Percentiles rank a stretch among this genome's conserved stretches.
Conservation (phyloP, 2,888 invertebrate species). For the Schizaphis graminum region DNA sequence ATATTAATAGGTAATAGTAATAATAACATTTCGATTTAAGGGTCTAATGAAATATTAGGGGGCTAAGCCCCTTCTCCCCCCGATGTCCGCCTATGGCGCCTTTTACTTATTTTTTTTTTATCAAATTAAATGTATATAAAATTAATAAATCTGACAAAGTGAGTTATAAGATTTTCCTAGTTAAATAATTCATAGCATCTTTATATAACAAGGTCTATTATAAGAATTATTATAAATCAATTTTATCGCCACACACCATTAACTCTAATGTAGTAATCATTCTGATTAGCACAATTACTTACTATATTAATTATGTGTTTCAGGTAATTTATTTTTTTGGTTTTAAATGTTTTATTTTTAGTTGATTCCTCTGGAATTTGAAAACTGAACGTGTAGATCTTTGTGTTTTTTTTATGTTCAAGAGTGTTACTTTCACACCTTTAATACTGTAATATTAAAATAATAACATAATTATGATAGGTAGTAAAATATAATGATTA, state of each 20-base stretch:
- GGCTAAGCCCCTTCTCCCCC: too few relatives aligned
- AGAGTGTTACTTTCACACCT: conserved; percentile 38
- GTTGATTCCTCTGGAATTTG: conserved; percentile 36
- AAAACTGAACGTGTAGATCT: conserved; percentile 18
- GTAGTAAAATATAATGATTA: neutral
- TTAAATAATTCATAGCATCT: neutral
- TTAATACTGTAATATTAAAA: conserved; percentile 23
- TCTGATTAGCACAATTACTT: neutral
- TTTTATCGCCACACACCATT: neutral
- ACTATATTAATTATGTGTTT: neutral
- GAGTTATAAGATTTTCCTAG: neutral
- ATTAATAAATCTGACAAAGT: neutral
- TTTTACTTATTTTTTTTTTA: neutral
- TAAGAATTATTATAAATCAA: neutral
- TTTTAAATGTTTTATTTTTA: conserved; percentile 42
- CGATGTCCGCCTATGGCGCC: too few relatives aligned
- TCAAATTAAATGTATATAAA: conserved; percentile 1
- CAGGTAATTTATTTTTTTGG: neutral
- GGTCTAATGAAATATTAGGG: too few relatives aligned
- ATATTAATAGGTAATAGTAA: too few relatives aligned
- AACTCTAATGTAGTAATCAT: neutral
- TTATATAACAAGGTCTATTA: neutral
- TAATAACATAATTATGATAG: neutral
- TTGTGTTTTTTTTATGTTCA: conserved; percentile 28
- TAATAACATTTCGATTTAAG: too few relatives aligned